phyloP scores from a whole-genome alignment of 2,888 invertebrate species.

The Julus scanicus region DNA sequence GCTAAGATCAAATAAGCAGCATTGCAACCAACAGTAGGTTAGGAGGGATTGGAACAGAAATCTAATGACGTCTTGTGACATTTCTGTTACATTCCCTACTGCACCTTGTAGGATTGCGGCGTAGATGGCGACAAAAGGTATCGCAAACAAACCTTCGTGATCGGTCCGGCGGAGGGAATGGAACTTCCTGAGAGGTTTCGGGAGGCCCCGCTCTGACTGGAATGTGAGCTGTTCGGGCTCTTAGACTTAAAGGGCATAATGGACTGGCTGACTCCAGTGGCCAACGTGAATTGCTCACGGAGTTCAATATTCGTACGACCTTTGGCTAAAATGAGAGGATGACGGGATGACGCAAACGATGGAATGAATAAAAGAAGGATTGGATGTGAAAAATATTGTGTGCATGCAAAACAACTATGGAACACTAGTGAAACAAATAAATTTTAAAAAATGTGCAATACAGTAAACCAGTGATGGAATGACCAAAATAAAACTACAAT shows the following conservation, averaged over 20 bases:
- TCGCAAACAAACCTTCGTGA: constrained; percentile 83
- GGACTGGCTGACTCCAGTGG: constrained; percentile 97
- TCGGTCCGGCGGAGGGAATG: constrained; percentile 81
- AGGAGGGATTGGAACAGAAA: constrained; percentile 30
- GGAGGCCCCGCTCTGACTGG: constrained; percentile 64
- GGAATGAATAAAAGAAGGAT: constrained; percentile 28
- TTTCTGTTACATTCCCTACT: background rate
- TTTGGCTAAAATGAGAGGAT: constrained; percentile 78
- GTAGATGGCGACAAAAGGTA: background rate
- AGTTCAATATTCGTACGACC: constrained; percentile 99
- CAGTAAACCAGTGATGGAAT: constrained; percentile 7
- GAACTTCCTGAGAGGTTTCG: constrained; percentile 63
- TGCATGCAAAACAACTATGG: constrained; percentile 59
- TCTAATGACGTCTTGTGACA: background rate
- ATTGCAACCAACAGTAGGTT: background rate
- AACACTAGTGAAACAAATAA: constrained; percentile 52
- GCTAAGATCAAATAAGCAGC: background rate
- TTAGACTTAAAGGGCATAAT: constrained; percentile 99
- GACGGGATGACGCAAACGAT: constrained; percentile 44
- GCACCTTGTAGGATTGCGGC: background rate
- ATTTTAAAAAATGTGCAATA: constrained; percentile 58
- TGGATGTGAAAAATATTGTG: constrained; percentile 59
- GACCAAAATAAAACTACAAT: constrained; percentile 26
- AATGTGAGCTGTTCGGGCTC: constrained; percentile 77
- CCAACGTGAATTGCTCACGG: constrained; percentile 98